A percentile compares a stretch with the other conserved stretches of the same genome.
These are phyloP conservation scores for Peromyscus leucopus DNA, from an alignment of 2,113 vertebrate species.

Conservation along the genomic window DNA sequence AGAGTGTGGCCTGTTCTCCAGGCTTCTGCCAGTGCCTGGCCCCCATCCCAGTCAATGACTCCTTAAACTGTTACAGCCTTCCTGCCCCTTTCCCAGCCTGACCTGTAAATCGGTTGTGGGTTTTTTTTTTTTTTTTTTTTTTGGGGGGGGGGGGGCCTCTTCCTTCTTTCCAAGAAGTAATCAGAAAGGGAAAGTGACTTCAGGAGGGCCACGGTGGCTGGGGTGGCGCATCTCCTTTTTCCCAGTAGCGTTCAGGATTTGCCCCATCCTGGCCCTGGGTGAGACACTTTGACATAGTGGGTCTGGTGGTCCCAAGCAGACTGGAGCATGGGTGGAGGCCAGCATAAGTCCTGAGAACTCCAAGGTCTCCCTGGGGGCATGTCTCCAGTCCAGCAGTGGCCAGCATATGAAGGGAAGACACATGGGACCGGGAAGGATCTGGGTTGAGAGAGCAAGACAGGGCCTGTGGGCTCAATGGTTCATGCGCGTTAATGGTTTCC, in stretches of 20 bases:
- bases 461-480: accelerated
- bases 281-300: accelerated
- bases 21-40: neutral
- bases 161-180: neutral
- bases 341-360: neutral
- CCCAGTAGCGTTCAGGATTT: neutral
- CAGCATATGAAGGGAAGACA: accelerated
- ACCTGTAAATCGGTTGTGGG: neutral
- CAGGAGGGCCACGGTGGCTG: neutral
- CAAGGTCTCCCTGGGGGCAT: too few species aligned
- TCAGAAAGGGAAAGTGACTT: neutral
- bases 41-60: neutral
- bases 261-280: neutral
- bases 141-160: neutral
- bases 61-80: neutral
- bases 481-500: accelerated
- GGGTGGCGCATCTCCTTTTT: too few species aligned
- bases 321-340: neutral
- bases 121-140: too few species aligned
- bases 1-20: neutral
- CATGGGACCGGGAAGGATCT: neutral
- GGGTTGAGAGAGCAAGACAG: neutral
- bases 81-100: neutral
- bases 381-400: neutral
- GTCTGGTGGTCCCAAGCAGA: neutral